phyloP scores from a whole-genome alignment of 2,113 vertebrate genomes.

The Phalacrocorax carbo region DNA sequence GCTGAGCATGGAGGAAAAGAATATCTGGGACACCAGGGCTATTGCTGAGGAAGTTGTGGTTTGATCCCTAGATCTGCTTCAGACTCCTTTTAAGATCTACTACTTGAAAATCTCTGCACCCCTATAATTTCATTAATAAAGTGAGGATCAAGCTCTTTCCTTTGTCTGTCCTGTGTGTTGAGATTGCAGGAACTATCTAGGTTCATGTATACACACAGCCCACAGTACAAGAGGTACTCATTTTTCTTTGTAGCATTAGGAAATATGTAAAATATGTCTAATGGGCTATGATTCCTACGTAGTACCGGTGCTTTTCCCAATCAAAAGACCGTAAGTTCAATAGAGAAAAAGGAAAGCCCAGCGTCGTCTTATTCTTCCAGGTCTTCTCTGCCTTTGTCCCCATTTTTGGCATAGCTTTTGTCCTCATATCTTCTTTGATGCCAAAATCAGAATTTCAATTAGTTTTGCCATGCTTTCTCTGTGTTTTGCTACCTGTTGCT shows the following conservation, averaged over 20 bases:
- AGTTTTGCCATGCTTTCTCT: not conserved
- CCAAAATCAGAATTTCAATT: not conserved
- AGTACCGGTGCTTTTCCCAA: not conserved
- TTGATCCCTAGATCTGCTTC: not conserved
- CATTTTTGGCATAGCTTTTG: not conserved
- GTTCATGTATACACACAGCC: not conserved
- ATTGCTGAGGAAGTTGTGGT: not conserved
- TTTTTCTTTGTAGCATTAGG: not conserved
- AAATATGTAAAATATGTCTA: not conserved
- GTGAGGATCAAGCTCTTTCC: not conserved
- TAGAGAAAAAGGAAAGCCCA: not conserved
- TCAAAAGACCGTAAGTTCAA: not conserved
- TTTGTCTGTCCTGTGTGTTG: not conserved
- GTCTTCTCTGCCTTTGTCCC: not conserved
- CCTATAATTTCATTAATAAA: not conserved
- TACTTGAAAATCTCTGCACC: not conserved
- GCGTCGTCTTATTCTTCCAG: not conserved
- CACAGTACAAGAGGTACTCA: not conserved
- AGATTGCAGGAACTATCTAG: no score
- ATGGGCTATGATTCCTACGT: not conserved
- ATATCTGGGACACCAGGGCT: not conserved
- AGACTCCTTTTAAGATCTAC: not conserved
- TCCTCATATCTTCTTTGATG: not conserved
- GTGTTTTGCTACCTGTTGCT: conserved; percentile 4
- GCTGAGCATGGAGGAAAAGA: not conserved